Evolutionary conservation across 2,888 invertebrate genomes (phyloP), one percentile per base, ranked within the genome.

Genomic region (Philopedon plagiatum): DNA sequence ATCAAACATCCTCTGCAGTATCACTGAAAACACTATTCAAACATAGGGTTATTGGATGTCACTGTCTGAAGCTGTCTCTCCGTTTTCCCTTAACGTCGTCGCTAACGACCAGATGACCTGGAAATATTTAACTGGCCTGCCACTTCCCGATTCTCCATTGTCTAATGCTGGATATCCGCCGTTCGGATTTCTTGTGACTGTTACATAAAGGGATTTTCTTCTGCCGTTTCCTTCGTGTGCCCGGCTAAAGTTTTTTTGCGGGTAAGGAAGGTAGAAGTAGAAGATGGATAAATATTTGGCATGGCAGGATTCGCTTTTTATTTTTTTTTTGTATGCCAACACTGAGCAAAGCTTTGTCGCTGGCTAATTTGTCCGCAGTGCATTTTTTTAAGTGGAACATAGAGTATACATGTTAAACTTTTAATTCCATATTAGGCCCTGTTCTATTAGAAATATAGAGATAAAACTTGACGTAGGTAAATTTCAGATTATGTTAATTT

Each of bases 1-100:
- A 29, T 54, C 15, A 29, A 29, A 54, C 32, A n/a, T 15, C 29
- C 29, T 15, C 15, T 54, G 46, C 57, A 66, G 39, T 65, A 56
- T 65, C 41, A 56, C 65, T 3, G 66, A 21, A 66, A 66, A 58
- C 19, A 41, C 46, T 29, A 58, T 5, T 23, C 34, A 29, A 49
- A 46, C 58, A 49, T 54, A 23, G 71, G 74, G 74, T 77, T 79
- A 77, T 77, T 78, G 78, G 78, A 78, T 78, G 77, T 78, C 76
- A 73, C 74, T 76, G 78, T 79, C 79, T 29, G 5, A 51, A 29
- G 5, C 51, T 77, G 77, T 77, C 76, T 76, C 32, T 57, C 46
- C 46, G 54, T 58, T 57, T 26, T 66, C 62, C 61, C 37, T 21
- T n/a, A n/a, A n/a, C n/a, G n/a, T 60, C 65, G 64, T 64, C 29